Evolutionary conservation across 2,797 vertebrate species (phyloP).

Genomic region (Phrynocephalus vlangalii): DNA sequence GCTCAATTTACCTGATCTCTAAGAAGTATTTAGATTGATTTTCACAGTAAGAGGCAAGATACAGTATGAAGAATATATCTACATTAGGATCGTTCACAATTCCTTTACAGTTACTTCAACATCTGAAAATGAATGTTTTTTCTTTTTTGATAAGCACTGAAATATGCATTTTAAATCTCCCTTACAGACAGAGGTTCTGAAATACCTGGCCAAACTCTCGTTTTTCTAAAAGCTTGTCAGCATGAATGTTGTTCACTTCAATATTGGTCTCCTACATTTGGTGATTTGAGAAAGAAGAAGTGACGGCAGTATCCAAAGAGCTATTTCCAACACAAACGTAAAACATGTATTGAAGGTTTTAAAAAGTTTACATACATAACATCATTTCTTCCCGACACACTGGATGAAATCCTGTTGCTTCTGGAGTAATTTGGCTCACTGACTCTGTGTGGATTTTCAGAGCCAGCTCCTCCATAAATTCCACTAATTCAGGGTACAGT

Average conservation of each 20-base stretch:
- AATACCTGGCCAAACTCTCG: neutral
- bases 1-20: slow-evolving; percentile 4
- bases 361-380: too few species aligned
- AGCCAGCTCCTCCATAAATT: too few species aligned
- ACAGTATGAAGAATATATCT: slow-evolving; percentile 6
- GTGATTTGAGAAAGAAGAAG: neutral
- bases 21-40: slow-evolving; percentile 6
- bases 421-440: too few species aligned
- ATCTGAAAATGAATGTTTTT: neutral
- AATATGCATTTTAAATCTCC: neutral
- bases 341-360: too few species aligned
- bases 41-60: slow-evolving; percentile 16
- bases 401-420: too few species aligned
- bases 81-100: neutral
- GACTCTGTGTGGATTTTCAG: too few species aligned
- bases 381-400: too few species aligned
- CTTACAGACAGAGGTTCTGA: neutral
- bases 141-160: neutral
- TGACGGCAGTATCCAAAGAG: neutral
- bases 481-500: too few species aligned
- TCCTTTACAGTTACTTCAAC: neutral
- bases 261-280: neutral
- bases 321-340: neutral
- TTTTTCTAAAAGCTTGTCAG: neutral
- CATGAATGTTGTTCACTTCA: neutral